Base-by-base conservation (phyloP, 2,888 invertebrate species). In the Xylota segnis region DNA sequence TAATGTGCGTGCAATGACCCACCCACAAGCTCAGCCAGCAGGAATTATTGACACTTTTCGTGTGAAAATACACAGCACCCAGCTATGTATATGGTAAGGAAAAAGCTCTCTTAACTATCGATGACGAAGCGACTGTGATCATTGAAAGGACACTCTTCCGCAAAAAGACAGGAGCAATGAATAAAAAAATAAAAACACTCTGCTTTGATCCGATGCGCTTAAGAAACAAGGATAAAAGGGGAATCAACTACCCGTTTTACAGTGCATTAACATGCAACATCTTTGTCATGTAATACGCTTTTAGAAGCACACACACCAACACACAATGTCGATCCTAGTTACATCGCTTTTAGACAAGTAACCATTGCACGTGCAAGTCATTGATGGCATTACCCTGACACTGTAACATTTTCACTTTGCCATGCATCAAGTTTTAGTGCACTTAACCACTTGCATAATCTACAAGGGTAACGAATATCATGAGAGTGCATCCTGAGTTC, bases 361-460 rank as follows among this genome's bases (percentile, higher is more conserved):
- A 54, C 45, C 45, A 58, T 59, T 66, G 66, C 66, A 77, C 59
- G 77, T 72, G 77, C 66, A 78, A 78, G 83, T 68, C 83, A 66
- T 66, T 72, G 78, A 78, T 66, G 65, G 32, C 50, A 43, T 70
- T 40, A 77, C 63, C 50, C 56, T 68, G 76, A 63, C 45, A 43
- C 37, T 68, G 59, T 45, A 32, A 66, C 47, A 50, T 58, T 70
- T 58, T 65, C 58, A 29, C 59, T 61, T 83, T 59, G 47, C 47
- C 66, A 61, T 61, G 54, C 72, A 76, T 77, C 61, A 66, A 66
- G 78, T 72, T 68, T 83, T 50, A 83, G 78, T 68, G 78, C 77
- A 83, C 78, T 68, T 56, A 68, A 68, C 54, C 77, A 68, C 72
- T 83, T 83, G 72, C 34, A 58, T 77, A 54, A 72, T 71, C 58